Evolutionary conservation across 2,797 vertebrate species (phyloP).

Genomic region (Enteromius fasciolatus): DNA sequence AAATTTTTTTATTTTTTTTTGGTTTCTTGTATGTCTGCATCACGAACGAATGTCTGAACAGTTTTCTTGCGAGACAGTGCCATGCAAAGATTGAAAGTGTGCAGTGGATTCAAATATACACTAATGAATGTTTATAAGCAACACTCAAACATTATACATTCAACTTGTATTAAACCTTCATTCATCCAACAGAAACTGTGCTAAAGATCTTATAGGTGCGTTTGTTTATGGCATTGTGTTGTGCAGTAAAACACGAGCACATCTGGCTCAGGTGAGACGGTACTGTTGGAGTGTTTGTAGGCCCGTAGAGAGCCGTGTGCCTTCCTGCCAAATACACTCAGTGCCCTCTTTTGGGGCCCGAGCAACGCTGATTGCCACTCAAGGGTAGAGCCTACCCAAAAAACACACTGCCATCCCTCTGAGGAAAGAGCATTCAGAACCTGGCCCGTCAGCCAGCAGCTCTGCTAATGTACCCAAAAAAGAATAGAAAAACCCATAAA

Average conservation of each 20-base stretch:
- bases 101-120: background rate
- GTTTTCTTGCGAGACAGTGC: background rate
- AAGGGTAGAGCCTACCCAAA: background rate
- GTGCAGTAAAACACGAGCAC: background rate
- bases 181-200: background rate
- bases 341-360: slow-evolving; percentile 8
- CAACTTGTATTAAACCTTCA: background rate
- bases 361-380: slow-evolving; percentile 6
- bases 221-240: background rate
- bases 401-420: slow-evolving; percentile 22
- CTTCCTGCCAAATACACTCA: slow-evolving; percentile 45
- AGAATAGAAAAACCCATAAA: slow-evolving; percentile 24
- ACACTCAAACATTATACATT: background rate
- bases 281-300: slow-evolving; percentile 31
- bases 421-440: slow-evolving; percentile 2
- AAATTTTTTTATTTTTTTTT: background rate
- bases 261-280: slow-evolving; percentile 36
- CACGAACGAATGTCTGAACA: background rate
- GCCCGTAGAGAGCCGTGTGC: slow-evolving; percentile 14
- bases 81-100: background rate
- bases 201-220: background rate
- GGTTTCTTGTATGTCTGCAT: background rate
- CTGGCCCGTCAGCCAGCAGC: slow-evolving; percentile 9
- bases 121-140: background rate
- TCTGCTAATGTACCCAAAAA: slow-evolving; percentile 20